Evolutionary conservation across 92 coral and sea anemone species (phyloP), one percentile per base, ranked within the genome.

Genomic region (Heteractis magnifica): DNA sequence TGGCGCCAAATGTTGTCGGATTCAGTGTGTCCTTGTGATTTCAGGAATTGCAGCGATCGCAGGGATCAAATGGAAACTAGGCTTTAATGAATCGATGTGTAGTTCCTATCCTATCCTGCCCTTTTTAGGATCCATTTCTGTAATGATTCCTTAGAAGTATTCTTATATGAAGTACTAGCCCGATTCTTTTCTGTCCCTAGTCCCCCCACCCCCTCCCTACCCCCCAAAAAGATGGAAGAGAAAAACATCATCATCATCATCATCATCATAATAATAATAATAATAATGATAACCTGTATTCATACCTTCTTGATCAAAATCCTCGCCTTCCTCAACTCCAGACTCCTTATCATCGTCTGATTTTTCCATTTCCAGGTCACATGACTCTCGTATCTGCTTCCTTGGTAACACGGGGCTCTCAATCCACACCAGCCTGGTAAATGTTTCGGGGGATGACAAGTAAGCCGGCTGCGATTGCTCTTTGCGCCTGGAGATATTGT

Each of bases 391-490:
- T 72, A 74, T 73, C 75, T 73, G 90, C 77, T 81, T 89, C 77
- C 95, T 83, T 52, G 94, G 98, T 34, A 88, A 83, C 41, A 90
- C 90, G 14, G 98, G 88, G 81, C 99, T 94, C 60, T 97, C 99
- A 73, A 97, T 97, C 99, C 99, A 97, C 44, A 97, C 99, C 82
- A 97, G 86, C 79, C 94, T 95, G 78, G 92, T 94, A 82, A 97
- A 97, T 77, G 89, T 90, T 62, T 91, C 99, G 81, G 90, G 85
- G 79, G 93, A 84, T 65, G 93, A 83, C 77, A 71, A 75, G 85
- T 85, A 85, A 85, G 88, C 83, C 78, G 88, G 82, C 85, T 82
- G 92, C 89, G 92, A 75, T 77, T 86, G 82, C 65, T 85, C 88
- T 71, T 79, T 77, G 88, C 88, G 88, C 88, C 88, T 85, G 88